These are phyloP conservation scores for Mythimna pallens DNA, from an alignment of 2,888 invertebrate genomes.

Conservation along the genomic window DNA sequence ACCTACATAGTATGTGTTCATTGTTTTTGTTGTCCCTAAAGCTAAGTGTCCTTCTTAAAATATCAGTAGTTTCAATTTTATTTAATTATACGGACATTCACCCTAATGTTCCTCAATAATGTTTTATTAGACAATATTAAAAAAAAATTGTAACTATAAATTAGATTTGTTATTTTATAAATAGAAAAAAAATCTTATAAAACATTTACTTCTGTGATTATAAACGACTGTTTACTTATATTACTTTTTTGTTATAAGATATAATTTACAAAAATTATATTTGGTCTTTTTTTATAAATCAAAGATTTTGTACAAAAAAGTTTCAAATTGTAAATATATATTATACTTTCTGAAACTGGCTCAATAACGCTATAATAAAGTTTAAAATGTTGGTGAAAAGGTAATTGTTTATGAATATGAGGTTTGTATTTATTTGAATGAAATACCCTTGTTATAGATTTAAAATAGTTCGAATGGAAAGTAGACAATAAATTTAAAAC, in stretches of 20 bases:
- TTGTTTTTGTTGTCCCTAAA: conserved; percentile 53
- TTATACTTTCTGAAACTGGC: conserved; percentile 58
- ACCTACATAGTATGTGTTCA: conserved; percentile 35
- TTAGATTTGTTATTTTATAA: conserved; percentile 22
- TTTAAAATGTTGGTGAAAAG: conserved; percentile 35
- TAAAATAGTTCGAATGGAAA: conserved; percentile 40
- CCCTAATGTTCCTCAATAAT: not conserved
- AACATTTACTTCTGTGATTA: conserved; percentile 19
- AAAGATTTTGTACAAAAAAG: conserved; percentile 25
- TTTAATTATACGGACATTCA: conserved; percentile 16
- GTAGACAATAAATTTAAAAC: conserved; percentile 50
- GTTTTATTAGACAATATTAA: conserved; percentile 24
- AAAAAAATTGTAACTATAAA: conserved; percentile 8
- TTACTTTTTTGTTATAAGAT: not conserved
- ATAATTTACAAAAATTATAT: conserved; percentile 6
- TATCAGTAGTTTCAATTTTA: conserved; percentile 52
- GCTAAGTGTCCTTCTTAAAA: conserved; percentile 68
- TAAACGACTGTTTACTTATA: conserved; percentile 28
- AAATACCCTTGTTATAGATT: conserved; percentile 41
- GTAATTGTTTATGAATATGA: conserved; percentile 35
- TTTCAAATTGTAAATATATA: conserved; percentile 55
- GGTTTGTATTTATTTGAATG: conserved; percentile 44
- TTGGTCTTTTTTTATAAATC: conserved; percentile 5
- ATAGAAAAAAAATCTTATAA: not conserved
- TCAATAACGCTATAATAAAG: conserved; percentile 51